Base-by-base conservation (phyloP, 1,140 invertebrate genomes). In the Lanistes nyassanus region DNA sequence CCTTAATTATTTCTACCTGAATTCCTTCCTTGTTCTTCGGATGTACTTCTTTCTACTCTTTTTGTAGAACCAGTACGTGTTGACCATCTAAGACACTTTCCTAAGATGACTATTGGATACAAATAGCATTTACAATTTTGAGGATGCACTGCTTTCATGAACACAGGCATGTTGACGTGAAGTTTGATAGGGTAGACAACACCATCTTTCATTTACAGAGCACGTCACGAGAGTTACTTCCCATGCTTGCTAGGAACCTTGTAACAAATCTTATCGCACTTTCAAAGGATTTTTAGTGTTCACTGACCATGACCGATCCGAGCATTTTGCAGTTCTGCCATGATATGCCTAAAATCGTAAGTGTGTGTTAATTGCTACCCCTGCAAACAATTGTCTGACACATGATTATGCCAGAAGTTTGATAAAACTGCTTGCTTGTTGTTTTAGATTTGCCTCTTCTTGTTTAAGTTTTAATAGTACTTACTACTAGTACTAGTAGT, bases 321-420 rank as follows among this genome's bases (percentile, higher is more conserved):
- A 13, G 13, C 34, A 37, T 72, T 23, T 5, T 47, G 47, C 34
- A 53, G n/a, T 75, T 67, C 47, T 75, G 74, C 37, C 51, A 36
- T 29, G 64, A 64, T n/a, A 47, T 75, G 29, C 74, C 74, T 2
- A 75, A 75, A 42, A 56, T 75, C 23, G 70, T 72, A 29, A 72
- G 70, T 70, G 21, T 26, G 13, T 26, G 29, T 11, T 13, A 29
- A n/a, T n/a, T n/a, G n/a, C n/a, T n/a, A n/a, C n/a, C n/a, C n/a
- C n/a, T n/a, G n/a, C n/a, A n/a, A 7, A 39, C 34, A 4, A 23
- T 9, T 67, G 5, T 39, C 31, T 39, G n/a, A n/a, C 16, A 6
- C 26, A 5, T 39, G 23, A 42, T 3, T 4, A 13, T 26, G 19
- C 16, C n/a, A 6, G 62, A 36, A 36, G 7, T 23, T 31, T 36